Evolutionary conservation across 37 sponge, comb jelly and placozoan genomes (phyloP).

Genomic region (Ephydatia muelleri): DNA sequence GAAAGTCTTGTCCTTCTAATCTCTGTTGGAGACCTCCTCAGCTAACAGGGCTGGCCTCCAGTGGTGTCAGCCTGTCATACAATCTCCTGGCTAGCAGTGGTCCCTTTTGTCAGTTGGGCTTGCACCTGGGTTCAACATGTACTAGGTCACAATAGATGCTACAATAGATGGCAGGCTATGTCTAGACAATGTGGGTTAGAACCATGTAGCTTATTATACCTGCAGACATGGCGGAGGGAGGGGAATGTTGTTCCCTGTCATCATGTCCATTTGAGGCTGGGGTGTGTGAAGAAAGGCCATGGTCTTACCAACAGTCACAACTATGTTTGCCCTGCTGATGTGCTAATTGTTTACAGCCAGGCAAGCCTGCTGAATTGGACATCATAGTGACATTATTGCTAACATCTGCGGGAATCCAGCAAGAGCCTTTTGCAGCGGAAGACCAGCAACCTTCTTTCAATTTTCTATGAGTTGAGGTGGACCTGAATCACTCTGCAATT

Average conservation of each 20-base stretch:
- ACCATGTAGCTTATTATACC: background rate
- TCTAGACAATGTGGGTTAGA: background rate
- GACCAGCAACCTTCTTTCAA: background rate
- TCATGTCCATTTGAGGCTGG: background rate
- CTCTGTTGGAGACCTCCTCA: conserved; percentile 1
- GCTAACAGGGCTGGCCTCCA: background rate
- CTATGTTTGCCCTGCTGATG: conserved; percentile 1
- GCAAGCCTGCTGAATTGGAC: background rate
- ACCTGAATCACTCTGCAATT: background rate
- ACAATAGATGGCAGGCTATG: background rate
- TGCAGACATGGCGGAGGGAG: background rate
- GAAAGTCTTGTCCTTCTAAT: background rate
- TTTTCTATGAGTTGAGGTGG: background rate
- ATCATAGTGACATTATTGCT: background rate
- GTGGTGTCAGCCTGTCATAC: background rate
- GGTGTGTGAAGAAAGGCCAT: background rate
- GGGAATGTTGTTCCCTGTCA: background rate
- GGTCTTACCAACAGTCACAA: conserved; percentile 1
- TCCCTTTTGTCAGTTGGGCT: background rate
- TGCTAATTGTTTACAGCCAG: conserved; percentile 1
- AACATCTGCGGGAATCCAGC: background rate
- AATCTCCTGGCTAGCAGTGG: background rate
- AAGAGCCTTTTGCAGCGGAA: conserved; percentile 1
- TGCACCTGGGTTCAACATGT: background rate
- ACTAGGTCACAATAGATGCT: background rate